Evolutionary conservation across 2,113 vertebrate genomes (phyloP).

Genomic region (Scomber japonicus): DNA sequence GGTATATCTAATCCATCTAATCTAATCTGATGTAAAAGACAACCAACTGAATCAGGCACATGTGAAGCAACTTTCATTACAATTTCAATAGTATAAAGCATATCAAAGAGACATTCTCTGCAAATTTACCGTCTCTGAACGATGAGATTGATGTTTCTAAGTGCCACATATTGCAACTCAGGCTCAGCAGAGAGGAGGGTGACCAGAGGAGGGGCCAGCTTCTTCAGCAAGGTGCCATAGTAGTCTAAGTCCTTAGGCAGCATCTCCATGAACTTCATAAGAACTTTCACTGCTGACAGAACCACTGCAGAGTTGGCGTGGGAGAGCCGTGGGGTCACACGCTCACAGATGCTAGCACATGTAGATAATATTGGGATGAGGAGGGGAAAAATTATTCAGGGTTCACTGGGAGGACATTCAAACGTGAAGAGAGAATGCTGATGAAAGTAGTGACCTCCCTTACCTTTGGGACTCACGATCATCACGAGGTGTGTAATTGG

Average conservation of each 20-base stretch:
- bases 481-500: conserved; percentile 97
- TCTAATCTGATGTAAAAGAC: background rate
- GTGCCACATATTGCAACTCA: conserved; percentile 96
- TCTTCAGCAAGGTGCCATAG: conserved; percentile 96
- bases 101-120: background rate
- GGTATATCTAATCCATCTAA: too few relatives aligned
- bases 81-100: background rate
- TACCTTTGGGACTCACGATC: conserved; percentile 99
- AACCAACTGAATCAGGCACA: background rate
- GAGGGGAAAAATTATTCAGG: conserved; percentile 5
- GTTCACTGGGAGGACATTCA: background rate
- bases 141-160: conserved; percentile 99
- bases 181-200: conserved; percentile 96
- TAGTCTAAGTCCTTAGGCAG: conserved; percentile 98
- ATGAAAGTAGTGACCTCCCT: conserved; percentile 18
- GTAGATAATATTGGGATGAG: conserved; percentile 1
- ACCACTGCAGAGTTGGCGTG: conserved; percentile 98
- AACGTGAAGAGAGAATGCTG: background rate
- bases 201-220: conserved; percentile 96
- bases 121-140: conserved; percentile 94
- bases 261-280: conserved; percentile 99
- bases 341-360: conserved; percentile 92
- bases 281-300: conserved; percentile 96
- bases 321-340: conserved; percentile 95
- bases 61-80: background rate